A percentile compares a stretch with the other conserved stretches of the same genome.
Evolutionary conservation across 2,888 invertebrate species (phyloP).

Genomic region (Nomada hirtipes): DNA sequence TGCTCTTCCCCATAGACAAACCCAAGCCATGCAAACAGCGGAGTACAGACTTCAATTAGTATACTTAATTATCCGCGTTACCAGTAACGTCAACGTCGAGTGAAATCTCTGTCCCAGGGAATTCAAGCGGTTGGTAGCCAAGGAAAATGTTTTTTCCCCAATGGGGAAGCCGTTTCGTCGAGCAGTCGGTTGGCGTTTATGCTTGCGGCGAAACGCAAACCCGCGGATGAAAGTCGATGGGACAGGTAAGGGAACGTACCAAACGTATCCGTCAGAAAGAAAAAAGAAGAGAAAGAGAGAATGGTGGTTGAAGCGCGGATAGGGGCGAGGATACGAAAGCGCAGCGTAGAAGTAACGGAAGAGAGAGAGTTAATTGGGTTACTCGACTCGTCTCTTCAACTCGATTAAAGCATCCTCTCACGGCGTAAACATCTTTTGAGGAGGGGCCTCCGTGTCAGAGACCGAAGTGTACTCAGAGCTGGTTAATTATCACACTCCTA

Average conservation of each 20-base stretch:
- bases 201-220: constrained; percentile 42
- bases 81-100: constrained; percentile 28
- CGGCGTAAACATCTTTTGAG: constrained; percentile 80
- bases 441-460: constrained; percentile 71
- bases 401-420: constrained; percentile 77
- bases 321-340: constrained; percentile 21
- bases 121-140: neutral
- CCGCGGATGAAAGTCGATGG: constrained; percentile 9
- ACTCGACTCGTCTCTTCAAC: constrained; percentile 78
- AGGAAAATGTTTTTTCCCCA: constrained; percentile 43
- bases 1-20: neutral
- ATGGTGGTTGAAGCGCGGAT: neutral
- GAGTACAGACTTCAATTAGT: constrained; percentile 31
- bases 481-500: constrained; percentile 75
- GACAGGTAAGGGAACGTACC: constrained; percentile 25
- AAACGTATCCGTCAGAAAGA: constrained; percentile 13
- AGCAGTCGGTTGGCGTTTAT: constrained; percentile 55
- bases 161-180: constrained; percentile 33
- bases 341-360: constrained; percentile 64
- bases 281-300: constrained; percentile 3
- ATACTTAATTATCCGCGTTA: constrained; percentile 50
- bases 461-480: constrained; percentile 73
- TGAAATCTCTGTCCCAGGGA: constrained; percentile 30
- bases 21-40: neutral
- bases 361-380: constrained; percentile 76